phyloP scores from a whole-genome alignment of 2,888 invertebrate species.

The Plutella xylostella region DNA sequence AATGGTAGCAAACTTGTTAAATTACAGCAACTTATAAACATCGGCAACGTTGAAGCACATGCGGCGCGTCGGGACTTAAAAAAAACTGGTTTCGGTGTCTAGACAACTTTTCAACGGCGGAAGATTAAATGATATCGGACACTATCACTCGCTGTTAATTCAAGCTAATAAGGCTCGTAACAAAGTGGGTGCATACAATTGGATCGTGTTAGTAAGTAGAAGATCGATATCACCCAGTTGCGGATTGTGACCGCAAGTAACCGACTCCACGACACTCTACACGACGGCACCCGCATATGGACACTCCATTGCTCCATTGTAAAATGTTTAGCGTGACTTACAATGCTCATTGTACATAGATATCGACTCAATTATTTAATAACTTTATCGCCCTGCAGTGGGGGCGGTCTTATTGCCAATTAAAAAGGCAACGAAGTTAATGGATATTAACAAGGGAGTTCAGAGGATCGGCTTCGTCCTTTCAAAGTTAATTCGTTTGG shows the following conservation, averaged over 20 bases:
- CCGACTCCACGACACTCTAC: constrained; percentile 32
- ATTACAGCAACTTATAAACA: too few relatives aligned
- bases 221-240: constrained; percentile 52
- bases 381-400: neutral
- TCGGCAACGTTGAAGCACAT: too few relatives aligned
- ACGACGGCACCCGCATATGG: constrained; percentile 16
- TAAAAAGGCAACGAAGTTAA: too few relatives aligned
- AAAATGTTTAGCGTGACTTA: neutral
- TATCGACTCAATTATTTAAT: neutral
- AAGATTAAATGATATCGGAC: too few relatives aligned
- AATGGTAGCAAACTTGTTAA: too few relatives aligned
- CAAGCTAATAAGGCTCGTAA: constrained; percentile 4
- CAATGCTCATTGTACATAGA: neutral
- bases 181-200: neutral
- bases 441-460: too few relatives aligned
- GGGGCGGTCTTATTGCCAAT: neutral
- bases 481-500: too few relatives aligned
- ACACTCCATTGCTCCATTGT: constrained; percentile 2
- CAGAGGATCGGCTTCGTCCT: too few relatives aligned
- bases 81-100: constrained; percentile 8
- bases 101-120: constrained; percentile 9
- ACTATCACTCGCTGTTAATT: too few relatives aligned
- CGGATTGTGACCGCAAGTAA: constrained; percentile 53
- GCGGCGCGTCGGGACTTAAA: too few relatives aligned
- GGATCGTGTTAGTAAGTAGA: constrained; percentile 21